These are phyloP conservation scores for Tinea trinotella DNA, from an alignment of 2,888 invertebrate genomes.

Conservation along the genomic window DNA sequence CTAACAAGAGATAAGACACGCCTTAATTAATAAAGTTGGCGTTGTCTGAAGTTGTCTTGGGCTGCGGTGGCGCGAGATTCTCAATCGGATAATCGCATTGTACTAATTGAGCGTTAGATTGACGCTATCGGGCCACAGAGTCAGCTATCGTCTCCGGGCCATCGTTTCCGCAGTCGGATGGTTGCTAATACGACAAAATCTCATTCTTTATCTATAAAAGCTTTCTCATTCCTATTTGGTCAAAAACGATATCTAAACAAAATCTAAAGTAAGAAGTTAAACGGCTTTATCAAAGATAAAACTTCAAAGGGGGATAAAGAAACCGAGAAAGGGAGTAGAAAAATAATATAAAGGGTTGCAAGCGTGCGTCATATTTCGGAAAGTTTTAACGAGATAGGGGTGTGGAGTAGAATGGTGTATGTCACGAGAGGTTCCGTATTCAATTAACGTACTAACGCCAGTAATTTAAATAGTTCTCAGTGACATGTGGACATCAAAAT, in stretches of 20 bases:
- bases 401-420: conserved; percentile 33
- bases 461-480: neutral
- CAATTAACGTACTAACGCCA: neutral
- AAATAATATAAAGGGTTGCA: conserved; percentile 57
- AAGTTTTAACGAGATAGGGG: conserved; percentile 59
- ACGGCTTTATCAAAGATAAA: conserved; percentile 31
- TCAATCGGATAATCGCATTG: conserved; percentile 69
- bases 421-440: conserved; percentile 51
- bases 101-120: conserved; percentile 70
- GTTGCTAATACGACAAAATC: conserved; percentile 3
- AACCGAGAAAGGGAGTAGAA: conserved; percentile 39
- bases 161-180: neutral
- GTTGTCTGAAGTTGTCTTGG: conserved; percentile 24
- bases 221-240: no score
- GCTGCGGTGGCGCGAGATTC: conserved; percentile 40
- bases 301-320: conserved; percentile 37
- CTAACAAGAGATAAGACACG: conserved; percentile 73
- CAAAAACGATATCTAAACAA: neutral
- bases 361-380: conserved; percentile 53
- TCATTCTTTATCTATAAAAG: neutral
- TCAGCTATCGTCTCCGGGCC: conserved; percentile 26
- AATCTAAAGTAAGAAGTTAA: conserved; percentile 25
- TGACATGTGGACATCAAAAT: neutral
- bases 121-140: conserved; percentile 60
- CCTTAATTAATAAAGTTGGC: conserved; percentile 72